Conservation (phyloP, 2,888 invertebrate genomes). For the Pollenia amentaria region DNA sequence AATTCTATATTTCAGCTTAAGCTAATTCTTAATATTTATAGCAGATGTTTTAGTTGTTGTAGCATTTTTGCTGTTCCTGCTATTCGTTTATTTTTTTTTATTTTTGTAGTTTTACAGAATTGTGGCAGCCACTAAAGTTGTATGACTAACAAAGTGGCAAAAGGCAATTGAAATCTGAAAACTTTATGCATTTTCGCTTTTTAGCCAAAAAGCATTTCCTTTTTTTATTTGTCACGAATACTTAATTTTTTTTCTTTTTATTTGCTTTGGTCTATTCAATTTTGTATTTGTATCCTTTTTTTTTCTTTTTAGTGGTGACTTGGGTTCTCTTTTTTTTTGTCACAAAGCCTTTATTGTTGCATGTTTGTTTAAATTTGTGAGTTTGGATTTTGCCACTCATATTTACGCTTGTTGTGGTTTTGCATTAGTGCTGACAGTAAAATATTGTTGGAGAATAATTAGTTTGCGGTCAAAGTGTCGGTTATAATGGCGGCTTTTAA, state of each 20-base stretch:
- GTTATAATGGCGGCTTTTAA: constrained; percentile 74
- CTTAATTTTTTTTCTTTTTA: constrained; percentile 17
- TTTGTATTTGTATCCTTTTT: constrained; percentile 32
- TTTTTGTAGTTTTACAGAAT: constrained; percentile 8
- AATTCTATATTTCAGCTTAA: constrained; percentile 52
- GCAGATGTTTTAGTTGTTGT: constrained; percentile 13
- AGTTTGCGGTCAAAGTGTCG: constrained; percentile 74
- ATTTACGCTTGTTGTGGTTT: constrained; percentile 73
- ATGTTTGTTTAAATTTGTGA: constrained; percentile 26
- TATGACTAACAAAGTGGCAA: constrained; percentile 70
- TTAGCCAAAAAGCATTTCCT: constrained; percentile 67
- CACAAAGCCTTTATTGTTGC: constrained; percentile 2
- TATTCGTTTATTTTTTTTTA: background rate
- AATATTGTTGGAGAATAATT: constrained; percentile 72
- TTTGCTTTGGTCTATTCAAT: constrained; percentile 46
- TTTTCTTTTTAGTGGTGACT: constrained; percentile 30
- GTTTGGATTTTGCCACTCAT: constrained; percentile 56
- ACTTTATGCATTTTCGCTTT: constrained; percentile 70
- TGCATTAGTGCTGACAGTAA: constrained; percentile 72
- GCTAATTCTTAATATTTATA: constrained; percentile 41
- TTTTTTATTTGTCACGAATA: constrained; percentile 51
- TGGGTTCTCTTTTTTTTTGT: background rate
- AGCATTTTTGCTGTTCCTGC: constrained; percentile 4
- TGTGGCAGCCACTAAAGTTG: constrained; percentile 53
- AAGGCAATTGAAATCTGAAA: constrained; percentile 71